Evolutionary conservation across 1,140 invertebrate genomes (phyloP).

Genomic region (Lethrus apterus): DNA sequence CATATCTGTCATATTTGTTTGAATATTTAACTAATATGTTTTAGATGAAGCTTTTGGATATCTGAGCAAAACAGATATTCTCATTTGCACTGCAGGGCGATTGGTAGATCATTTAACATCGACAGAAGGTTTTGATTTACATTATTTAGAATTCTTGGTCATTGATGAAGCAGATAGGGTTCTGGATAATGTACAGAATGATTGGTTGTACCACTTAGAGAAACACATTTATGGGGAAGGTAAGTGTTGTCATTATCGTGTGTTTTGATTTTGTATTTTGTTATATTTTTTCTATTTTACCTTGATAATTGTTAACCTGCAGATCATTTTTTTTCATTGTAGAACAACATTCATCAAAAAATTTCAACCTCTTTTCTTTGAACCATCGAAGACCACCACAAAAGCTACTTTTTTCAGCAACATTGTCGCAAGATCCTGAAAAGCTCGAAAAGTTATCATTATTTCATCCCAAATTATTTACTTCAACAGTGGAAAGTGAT

Average conservation of each 20-base stretch:
- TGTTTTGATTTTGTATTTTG: too few species aligned
- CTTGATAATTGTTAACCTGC: neutral
- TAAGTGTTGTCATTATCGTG: too few species aligned
- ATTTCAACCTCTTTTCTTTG: constrained; percentile 43
- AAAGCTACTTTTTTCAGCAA: constrained; percentile 93
- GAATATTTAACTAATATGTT: neutral
- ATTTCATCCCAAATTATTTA: constrained; percentile 88
- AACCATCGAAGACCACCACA: constrained; percentile 59
- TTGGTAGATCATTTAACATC: constrained; percentile 86
- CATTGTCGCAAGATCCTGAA: constrained; percentile 92
- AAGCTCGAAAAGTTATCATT: constrained; percentile 80
- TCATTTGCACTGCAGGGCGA: constrained; percentile 89
- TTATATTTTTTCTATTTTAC: too few species aligned
- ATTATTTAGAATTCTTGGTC: constrained; percentile 74
- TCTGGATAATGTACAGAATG: constrained; percentile 81
- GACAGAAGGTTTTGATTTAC: constrained; percentile 79
- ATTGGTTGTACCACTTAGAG: constrained; percentile 75
- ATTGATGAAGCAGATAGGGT: constrained; percentile 96
- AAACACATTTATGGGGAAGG: constrained; percentile 45
- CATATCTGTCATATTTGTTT: neutral
- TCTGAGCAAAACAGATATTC: constrained; percentile 68
- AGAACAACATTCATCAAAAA: constrained; percentile 21
- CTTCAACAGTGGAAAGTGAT: constrained; percentile 52
- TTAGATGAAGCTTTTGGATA: constrained; percentile 35
- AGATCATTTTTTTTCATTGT: constrained; percentile 6